These are phyloP conservation scores for Ethmia dodecea DNA, from an alignment of 2,888 invertebrate genomes.

Conservation along the genomic window DNA sequence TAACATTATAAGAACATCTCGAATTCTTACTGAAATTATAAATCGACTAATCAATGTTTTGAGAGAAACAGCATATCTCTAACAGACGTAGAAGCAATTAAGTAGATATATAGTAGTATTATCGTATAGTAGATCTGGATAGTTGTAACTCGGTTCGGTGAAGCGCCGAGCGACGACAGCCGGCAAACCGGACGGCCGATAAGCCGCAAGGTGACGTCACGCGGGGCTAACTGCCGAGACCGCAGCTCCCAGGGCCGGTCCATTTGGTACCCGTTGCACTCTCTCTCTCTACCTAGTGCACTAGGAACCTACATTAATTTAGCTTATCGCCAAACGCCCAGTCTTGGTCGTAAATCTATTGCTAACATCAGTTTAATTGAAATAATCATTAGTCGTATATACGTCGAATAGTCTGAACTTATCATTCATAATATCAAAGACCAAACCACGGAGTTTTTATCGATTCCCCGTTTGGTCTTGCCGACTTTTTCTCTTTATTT, in stretches of 20 bases:
- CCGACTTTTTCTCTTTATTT: slow-evolving; percentile 25
- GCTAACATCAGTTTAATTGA: slow-evolving; percentile 12
- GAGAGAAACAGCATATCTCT: no score
- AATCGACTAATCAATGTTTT: no score
- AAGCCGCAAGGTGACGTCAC: slow-evolving; percentile 55
- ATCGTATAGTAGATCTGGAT: slow-evolving; percentile 5
- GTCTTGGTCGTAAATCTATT: slow-evolving; percentile 4
- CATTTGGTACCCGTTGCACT: slow-evolving; percentile 34
- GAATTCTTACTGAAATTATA: no score
- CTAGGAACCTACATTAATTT: slow-evolving; percentile 42
- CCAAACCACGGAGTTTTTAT: not conserved
- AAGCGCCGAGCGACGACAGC: slow-evolving; percentile 19
- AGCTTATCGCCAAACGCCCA: slow-evolving; percentile 27
- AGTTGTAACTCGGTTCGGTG: slow-evolving; percentile 14
- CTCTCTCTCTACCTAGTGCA: slow-evolving; percentile 29
- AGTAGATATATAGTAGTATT: no score
- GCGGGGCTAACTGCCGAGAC: slow-evolving; percentile 41
- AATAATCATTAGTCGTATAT: slow-evolving; percentile 8
- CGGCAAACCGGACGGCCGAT: slow-evolving; percentile 47
- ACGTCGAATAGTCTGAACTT: not conserved
- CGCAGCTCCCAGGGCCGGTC: slow-evolving; percentile 30
- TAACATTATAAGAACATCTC: no score
- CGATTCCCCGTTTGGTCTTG: no score
- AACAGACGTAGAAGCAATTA: no score
- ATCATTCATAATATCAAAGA: not conserved